Evolutionary conservation across 2,888 invertebrate genomes (phyloP).

Genomic region (Neuroscelio doddi): DNA sequence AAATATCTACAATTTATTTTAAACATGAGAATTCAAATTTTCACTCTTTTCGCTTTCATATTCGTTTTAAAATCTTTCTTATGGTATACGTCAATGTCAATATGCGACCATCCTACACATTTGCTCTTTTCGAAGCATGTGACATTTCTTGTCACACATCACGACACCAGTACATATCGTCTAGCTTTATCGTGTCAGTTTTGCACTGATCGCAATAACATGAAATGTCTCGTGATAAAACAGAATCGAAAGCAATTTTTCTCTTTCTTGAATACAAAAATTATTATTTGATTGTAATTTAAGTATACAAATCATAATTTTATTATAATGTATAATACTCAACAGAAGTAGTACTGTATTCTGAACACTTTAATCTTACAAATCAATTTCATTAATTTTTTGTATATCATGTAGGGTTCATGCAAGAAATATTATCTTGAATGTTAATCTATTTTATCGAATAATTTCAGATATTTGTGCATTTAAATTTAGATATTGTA

Average conservation of each 20-base stretch:
- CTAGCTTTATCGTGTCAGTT: constrained; percentile 39
- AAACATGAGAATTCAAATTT: constrained; percentile 19
- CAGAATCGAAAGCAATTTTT: constrained; percentile 49
- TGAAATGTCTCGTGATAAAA: constrained; percentile 61
- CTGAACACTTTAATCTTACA: too few relatives aligned
- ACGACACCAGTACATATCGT: constrained; percentile 54
- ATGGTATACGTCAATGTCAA: constrained; percentile 51
- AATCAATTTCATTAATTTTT: too few relatives aligned
- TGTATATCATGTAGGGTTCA: too few relatives aligned
- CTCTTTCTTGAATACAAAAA: constrained; percentile 8
- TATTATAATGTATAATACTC: too few relatives aligned
- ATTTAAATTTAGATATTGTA: too few relatives aligned
- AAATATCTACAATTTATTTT: constrained; percentile 23
- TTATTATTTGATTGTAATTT: too few relatives aligned
- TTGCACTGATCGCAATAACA: constrained; percentile 44
- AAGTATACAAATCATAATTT: too few relatives aligned
- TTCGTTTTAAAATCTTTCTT: constrained; percentile 48
- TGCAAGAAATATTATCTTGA: too few relatives aligned
- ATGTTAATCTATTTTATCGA: too few relatives aligned
- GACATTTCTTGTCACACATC: constrained; percentile 67
- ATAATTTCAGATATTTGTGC: too few relatives aligned
- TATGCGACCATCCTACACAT: constrained; percentile 56
- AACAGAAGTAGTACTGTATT: too few relatives aligned
- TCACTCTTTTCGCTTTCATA: constrained; percentile 27
- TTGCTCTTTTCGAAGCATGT: constrained; percentile 61